A percentile compares a stretch with the other conserved stretches of the same genome.
Evolutionary conservation across 2,888 invertebrate species (phyloP).

Genomic region (Bruchidius siliquastri): DNA sequence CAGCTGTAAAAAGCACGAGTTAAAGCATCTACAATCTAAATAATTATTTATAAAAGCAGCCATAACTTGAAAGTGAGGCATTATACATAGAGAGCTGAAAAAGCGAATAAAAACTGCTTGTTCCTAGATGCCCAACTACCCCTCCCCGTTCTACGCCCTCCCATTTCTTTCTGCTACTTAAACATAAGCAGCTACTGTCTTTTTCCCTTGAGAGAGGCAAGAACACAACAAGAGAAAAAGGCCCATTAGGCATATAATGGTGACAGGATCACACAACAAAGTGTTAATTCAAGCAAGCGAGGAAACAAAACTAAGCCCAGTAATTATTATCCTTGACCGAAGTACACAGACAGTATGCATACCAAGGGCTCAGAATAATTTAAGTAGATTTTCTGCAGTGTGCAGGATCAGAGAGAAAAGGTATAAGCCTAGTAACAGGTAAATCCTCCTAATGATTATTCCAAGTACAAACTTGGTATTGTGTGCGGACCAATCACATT

Average conservation of each 20-base stretch:
- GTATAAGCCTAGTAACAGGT: slow-evolving; percentile 9
- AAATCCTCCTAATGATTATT: slow-evolving; percentile 13
- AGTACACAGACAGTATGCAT: not conserved
- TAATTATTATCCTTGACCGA: not conserved
- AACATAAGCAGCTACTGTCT: not conserved
- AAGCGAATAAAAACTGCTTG: too few species aligned
- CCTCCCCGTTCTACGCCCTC: too few species aligned
- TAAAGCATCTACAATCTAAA: too few species aligned
- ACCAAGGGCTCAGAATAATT: slow-evolving; percentile 11
- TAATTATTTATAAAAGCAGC: too few species aligned
- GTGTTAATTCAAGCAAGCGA: slow-evolving; percentile 10
- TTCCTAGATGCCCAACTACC: too few species aligned
- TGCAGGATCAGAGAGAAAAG: slow-evolving; percentile 3
- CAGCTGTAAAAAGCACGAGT: too few species aligned
- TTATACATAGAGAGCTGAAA: too few species aligned
- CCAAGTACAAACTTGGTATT: slow-evolving; percentile 4
- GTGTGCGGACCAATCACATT: not conserved
- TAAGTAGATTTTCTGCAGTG: slow-evolving; percentile 14
- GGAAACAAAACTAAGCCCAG: slow-evolving; percentile 8
- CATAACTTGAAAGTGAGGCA: too few species aligned
- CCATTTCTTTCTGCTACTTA: not conserved
- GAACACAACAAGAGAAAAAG: not conserved
- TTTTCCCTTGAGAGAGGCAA: not conserved
- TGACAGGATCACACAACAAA: slow-evolving; percentile 5
- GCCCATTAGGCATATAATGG: not conserved